These are phyloP conservation scores for Luperina testacea DNA, from an alignment of 2,888 invertebrate species.

Conservation along the genomic window DNA sequence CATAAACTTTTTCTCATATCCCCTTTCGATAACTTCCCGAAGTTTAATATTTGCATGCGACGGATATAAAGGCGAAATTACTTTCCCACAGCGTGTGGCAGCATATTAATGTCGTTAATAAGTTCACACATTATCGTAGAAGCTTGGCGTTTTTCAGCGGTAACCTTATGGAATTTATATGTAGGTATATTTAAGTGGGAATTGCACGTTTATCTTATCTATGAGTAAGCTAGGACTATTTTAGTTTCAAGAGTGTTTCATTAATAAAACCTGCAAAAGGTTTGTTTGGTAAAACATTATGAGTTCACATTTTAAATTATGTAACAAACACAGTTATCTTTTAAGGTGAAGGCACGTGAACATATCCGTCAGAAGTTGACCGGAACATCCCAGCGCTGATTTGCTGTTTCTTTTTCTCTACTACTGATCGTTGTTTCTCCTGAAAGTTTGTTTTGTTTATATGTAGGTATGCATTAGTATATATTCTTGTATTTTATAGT, in stretches of 20 bases:
- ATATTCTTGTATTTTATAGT: too few relatives aligned
- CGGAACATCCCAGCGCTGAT: too few relatives aligned
- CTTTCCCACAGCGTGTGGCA: conserved; percentile 31
- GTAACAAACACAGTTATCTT: too few relatives aligned
- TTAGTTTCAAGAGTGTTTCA: neutral
- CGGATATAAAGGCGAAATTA: conserved; percentile 38
- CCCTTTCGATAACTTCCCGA: conserved; percentile 20
- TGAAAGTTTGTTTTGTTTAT: too few relatives aligned
- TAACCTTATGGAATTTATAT: neutral
- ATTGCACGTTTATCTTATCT: conserved; percentile 6
- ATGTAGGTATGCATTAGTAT: too few relatives aligned
- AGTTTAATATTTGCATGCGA: conserved; percentile 41
- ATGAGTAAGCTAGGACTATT: neutral
- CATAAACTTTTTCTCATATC: conserved; percentile 23
- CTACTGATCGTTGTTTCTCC: too few relatives aligned
- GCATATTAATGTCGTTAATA: conserved; percentile 47
- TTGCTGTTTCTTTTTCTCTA: too few relatives aligned
- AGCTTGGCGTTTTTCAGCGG: conserved; percentile 24
- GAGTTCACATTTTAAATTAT: too few relatives aligned
- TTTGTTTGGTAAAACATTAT: neutral
- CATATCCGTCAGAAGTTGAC: too few relatives aligned
- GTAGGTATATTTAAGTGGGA: neutral
- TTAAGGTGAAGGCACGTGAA: too few relatives aligned
- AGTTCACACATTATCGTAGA: conserved; percentile 25
- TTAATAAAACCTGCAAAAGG: neutral